A percentile compares a stretch with the other conserved stretches of the same genome.
phyloP scores from a whole-genome alignment of 2,888 invertebrate species.

The Cephalotes varians region DNA sequence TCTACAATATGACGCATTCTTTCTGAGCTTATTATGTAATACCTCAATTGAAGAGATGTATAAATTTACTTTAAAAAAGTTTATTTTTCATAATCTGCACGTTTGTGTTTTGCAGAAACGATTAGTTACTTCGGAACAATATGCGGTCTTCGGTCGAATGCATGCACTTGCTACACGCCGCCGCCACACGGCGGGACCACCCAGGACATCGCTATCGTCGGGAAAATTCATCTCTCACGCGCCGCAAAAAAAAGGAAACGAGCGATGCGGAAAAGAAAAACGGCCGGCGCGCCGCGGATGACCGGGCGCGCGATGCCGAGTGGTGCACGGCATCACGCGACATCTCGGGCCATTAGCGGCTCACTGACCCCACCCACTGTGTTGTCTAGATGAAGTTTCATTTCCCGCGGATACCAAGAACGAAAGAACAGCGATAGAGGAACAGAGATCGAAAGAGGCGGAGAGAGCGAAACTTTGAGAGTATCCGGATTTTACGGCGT shows the following conservation, averaged over 20 bases:
- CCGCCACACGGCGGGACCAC: neutral
- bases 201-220: slow-evolving; percentile 17
- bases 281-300: slow-evolving; percentile 33
- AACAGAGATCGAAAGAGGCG: neutral
- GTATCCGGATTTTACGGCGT: slow-evolving; percentile 10
- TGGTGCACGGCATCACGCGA: slow-evolving; percentile 38
- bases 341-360: slow-evolving; percentile 59
- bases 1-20: neutral
- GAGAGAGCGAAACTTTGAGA: slow-evolving; percentile 44
- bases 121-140: slow-evolving; percentile 25
- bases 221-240: slow-evolving; percentile 53
- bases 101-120: neutral
- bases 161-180: slow-evolving; percentile 43
- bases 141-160: slow-evolving; percentile 25
- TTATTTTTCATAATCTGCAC: neutral
- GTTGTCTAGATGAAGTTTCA: slow-evolving; percentile 59
- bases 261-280: slow-evolving; percentile 56
- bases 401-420: slow-evolving; percentile 17
- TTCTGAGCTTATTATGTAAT: neutral
- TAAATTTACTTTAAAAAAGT: neutral
- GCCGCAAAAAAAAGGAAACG: slow-evolving; percentile 39
- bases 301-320: slow-evolving; percentile 42
- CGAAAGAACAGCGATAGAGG: neutral
- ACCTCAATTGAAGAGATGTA: neutral
- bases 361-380: slow-evolving; percentile 48